These are phyloP conservation scores for Oscheius myriophilus DNA, from an alignment of 2,888 invertebrate species.

Conservation along the genomic window DNA sequence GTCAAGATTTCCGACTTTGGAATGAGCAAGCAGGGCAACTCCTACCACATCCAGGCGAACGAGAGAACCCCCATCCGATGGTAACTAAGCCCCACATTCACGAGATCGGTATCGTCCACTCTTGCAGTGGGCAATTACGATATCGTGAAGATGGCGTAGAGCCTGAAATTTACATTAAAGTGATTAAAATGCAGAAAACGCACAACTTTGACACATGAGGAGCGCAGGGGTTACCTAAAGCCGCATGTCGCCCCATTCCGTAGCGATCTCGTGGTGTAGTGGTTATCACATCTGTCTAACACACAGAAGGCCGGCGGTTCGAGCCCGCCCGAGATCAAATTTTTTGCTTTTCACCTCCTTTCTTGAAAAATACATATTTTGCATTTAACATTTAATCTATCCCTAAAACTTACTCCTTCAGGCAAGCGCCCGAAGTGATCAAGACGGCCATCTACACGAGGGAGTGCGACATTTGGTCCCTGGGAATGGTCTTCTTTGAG, in stretches of 20 bases:
- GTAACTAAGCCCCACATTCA: too few species aligned
- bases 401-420: too few species aligned
- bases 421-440: slow-evolving; percentile 5
- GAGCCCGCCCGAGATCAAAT: slow-evolving; percentile 50
- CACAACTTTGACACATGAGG: too few species aligned
- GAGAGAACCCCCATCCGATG: neutral
- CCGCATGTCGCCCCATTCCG: too few species aligned
- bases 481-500: slow-evolving; percentile 8
- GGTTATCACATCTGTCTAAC: slow-evolving; percentile 28
- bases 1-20: slow-evolving; percentile 23
- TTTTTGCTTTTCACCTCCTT: too few species aligned
- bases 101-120: too few species aligned
- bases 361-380: too few species aligned
- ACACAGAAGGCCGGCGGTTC: slow-evolving; percentile 53
- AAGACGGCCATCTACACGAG: slow-evolving; percentile 6
- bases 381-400: too few species aligned
- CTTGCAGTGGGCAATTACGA: slow-evolving; percentile 1
- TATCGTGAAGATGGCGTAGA: slow-evolving; percentile 1
- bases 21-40: slow-evolving; percentile 8
- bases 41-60: neutral
- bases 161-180: neutral
- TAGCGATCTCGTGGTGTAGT: neutral
- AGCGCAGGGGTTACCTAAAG: too few species aligned
- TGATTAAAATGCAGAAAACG: too few species aligned
- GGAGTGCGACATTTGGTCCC: neutral